Conservation (phyloP, 1,140 invertebrate genomes). For the Lepidotrigona ventralis region DNA sequence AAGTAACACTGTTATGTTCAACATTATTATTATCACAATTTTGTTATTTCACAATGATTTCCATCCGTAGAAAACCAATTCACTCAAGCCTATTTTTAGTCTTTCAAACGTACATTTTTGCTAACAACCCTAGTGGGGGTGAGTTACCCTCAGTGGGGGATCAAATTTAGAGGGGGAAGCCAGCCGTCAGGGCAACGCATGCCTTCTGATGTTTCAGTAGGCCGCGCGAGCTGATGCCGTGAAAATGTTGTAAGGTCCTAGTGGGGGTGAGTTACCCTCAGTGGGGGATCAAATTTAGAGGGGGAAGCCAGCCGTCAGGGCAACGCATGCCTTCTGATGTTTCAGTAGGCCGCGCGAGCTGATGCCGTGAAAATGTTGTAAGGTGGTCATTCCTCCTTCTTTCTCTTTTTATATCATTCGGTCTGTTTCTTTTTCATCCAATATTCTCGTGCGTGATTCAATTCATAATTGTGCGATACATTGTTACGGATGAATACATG, state of each 20-base stretch:
- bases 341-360: slow-evolving; percentile 47
- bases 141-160: slow-evolving; percentile 41
- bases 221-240: slow-evolving; percentile 39
- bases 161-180: slow-evolving; percentile 23
- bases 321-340: slow-evolving; percentile 49
- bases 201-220: slow-evolving; percentile 47
- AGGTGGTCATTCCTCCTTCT: background rate
- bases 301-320: slow-evolving; percentile 39
- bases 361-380: background rate
- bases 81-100: slow-evolving; percentile 41
- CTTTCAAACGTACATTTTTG: slow-evolving; percentile 29
- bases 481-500: slow-evolving; percentile 4
- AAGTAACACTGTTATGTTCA: background rate
- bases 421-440: slow-evolving; percentile 27
- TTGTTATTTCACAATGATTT: slow-evolving; percentile 15
- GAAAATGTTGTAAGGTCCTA: background rate
- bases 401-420: slow-evolving; percentile 11
- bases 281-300: slow-evolving; percentile 32
- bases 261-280: slow-evolving; percentile 37
- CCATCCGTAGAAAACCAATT: slow-evolving; percentile 26
- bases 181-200: slow-evolving; percentile 45
- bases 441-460: slow-evolving; percentile 31
- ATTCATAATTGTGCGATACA: background rate
- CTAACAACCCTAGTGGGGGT: slow-evolving; percentile 30
- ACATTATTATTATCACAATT: background rate